Evolutionary conservation across 2,888 invertebrate genomes (phyloP).

Genomic region (Philhelius pedissequus): DNA sequence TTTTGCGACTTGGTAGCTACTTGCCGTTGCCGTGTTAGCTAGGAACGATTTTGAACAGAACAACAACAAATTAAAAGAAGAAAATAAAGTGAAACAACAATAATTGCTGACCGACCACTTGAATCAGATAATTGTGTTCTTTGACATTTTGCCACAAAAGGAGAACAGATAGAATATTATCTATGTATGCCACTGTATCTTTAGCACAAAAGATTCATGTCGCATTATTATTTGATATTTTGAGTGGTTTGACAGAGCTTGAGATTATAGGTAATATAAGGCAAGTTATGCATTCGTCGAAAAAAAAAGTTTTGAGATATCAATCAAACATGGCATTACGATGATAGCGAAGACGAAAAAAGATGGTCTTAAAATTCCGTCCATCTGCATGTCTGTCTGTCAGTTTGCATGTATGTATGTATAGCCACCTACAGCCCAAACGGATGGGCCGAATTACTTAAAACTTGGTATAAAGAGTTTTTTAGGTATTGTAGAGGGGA

Average conservation of each 20-base stretch:
- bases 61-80: neutral
- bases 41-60: neutral
- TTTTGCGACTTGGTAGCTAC: neutral
- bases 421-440: too few relatives aligned
- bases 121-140: constrained; percentile 20
- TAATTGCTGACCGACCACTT: constrained; percentile 12
- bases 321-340: too few relatives aligned
- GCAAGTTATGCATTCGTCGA: too few relatives aligned
- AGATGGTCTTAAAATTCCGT: too few relatives aligned
- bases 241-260: neutral
- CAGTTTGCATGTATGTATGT: too few relatives aligned
- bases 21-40: neutral
- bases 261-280: too few relatives aligned
- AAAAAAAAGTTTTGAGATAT: too few relatives aligned
- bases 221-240: neutral
- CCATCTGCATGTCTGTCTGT: too few relatives aligned
- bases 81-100: neutral
- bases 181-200: neutral
- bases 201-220: neutral
- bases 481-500: too few relatives aligned
- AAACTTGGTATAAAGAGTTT: too few relatives aligned
- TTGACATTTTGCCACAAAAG: constrained; percentile 8
- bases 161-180: neutral
- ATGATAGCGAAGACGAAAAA: too few relatives aligned
- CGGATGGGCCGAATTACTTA: too few relatives aligned